Evolutionary conservation across 2,113 vertebrate species (phyloP), one percentile per base, ranked within the genome.

Genomic region (Columba livia): DNA sequence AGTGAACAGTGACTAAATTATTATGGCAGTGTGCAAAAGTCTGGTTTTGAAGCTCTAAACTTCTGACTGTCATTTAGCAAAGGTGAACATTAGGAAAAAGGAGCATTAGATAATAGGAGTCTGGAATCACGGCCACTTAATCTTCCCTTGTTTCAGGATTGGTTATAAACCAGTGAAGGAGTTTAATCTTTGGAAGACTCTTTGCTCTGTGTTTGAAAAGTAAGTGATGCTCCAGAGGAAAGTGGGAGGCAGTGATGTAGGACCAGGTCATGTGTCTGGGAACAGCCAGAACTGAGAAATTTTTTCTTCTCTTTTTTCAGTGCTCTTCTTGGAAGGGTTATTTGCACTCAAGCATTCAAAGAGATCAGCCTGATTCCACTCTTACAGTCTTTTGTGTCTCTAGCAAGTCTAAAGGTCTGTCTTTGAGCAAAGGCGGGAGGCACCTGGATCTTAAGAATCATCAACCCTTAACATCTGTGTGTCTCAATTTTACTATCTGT

Each of bases 21-120:
- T 94, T 54, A 94, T 75, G 83, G 60, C 72, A 79, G 14, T 18
- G 32, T 90, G 75, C 73, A 91, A 79, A 96, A 93, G 34, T 90
- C 51, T 95, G 38, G 26, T 53, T 81, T 92, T 93, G 88, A 92
- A 96, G 83, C 28, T 87, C 53, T 85, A 54, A 88, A 79, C 51
- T 92, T 81, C 47, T 75, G 51, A 57, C 31, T 87, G 72, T 79
- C 67, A 29, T 95, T 95, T 94, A 95, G 48, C 32, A 79, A 75
- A 88, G 61, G 71, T 10, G 38, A 72, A 48, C 11, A 5, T 85
- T 82, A 58, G 87, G 61, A 79, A 89, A 69, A 85, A 29, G 32
- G 24, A 93, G 48, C 28, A 50, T 91, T 94, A 31, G 44, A 47
- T 47, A 47, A 47, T 29, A 70, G 77, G 85, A 95, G n/a, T 69